phyloP scores from a whole-genome alignment of 2,113 vertebrate species.

The Cacatua alba region DNA sequence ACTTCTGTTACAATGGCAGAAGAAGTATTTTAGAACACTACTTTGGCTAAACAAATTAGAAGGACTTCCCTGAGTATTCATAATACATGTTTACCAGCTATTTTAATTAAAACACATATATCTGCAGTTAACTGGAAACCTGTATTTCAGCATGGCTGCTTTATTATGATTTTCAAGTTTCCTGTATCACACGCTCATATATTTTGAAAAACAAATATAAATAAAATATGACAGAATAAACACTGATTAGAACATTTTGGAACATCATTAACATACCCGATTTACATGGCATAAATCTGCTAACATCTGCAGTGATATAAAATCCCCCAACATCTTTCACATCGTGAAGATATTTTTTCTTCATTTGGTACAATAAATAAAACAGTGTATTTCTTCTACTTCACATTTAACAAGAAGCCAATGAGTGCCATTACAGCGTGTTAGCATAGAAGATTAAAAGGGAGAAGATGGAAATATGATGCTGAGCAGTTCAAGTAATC shows the following conservation, averaged over 20 bases:
- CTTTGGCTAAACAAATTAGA: background rate
- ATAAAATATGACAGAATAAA: conserved; percentile 13
- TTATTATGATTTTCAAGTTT: background rate
- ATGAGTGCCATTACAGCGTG: background rate
- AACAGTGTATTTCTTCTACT: background rate
- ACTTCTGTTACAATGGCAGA: background rate
- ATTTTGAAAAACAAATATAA: background rate
- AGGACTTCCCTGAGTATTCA: background rate
- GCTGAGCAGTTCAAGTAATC: background rate
- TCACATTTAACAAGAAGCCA: background rate
- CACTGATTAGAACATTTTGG: background rate
- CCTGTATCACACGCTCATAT: background rate
- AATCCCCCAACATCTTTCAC: background rate
- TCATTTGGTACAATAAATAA: background rate
- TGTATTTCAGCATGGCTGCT: background rate
- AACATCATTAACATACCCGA: background rate
- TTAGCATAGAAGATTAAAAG: background rate
- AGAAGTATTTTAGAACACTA: background rate
- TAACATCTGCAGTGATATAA: conserved; percentile 6
- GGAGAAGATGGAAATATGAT: background rate
- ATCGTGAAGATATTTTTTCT: background rate
- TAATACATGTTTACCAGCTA: background rate
- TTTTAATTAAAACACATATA: conserved; percentile 7
- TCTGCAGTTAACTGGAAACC: background rate
- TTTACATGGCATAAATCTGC: background rate